Base-by-base conservation (phyloP, 2,113 vertebrate species). In the Saccopteryx leptura region DNA sequence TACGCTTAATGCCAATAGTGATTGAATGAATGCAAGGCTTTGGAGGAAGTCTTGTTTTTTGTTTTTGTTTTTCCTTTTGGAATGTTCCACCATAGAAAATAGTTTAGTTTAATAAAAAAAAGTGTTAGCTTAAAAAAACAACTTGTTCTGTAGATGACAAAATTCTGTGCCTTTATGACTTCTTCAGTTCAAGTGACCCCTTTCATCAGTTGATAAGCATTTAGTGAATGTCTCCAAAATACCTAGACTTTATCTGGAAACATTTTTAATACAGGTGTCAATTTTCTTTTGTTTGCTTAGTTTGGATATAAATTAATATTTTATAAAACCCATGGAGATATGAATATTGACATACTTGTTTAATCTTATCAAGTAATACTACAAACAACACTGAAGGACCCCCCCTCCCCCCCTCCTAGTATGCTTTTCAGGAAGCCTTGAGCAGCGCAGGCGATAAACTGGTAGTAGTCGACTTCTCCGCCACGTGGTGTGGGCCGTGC, bases 401-500 rank as follows among this genome's bases (percentile, higher is more conserved):
- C 39, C 39, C 39, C 39, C 39, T 39, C 3, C 39, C 39, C 39
- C 3, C 39, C 39, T n/a, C n/a, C n/a, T 60, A 99, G 99, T 3
- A 7, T 0, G 98, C 98, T 3, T 99, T 99, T 82, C 15, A 98
- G 0, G 0, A 12, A 0, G 97, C 97, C 65, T 97, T 99, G 97
- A 17, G 17, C 0, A 9, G 86, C 0, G 99, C 99, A 28, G 99
- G 98, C 69, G 46, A 88, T 0, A 99, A 99, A 61, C 98, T 99
- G 50, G 87, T 99, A 63, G 99, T 99, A 2, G 98, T 99, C 71
- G 99, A 99, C 96, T 99, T 99, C 97, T 99, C 99, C 1, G 99
- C 99, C 14, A 97, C 98, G 0, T 99, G 99, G 99, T 99, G 99
- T 71, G 99, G 99, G 39, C 99, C 99, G 31, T 99, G 99, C 96